phyloP scores from a whole-genome alignment of 1,140 invertebrate genomes.

The Sinella curviseta region DNA sequence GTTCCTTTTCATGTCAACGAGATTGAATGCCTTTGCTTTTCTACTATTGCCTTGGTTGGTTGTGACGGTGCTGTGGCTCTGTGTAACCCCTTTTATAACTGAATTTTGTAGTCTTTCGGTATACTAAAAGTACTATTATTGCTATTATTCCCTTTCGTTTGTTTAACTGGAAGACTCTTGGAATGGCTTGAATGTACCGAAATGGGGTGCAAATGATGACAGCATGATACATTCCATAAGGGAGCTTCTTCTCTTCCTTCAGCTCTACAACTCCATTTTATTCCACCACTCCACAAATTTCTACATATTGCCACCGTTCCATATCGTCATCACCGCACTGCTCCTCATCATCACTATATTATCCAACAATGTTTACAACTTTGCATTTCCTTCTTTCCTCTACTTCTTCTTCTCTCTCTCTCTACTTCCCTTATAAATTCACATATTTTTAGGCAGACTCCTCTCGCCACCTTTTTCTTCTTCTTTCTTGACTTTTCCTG shows the following conservation, averaged over 20 bases:
- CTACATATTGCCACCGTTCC: not conserved
- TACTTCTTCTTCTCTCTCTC: not conserved
- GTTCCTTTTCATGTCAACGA: constrained; percentile 17
- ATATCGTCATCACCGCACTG: constrained; percentile 2
- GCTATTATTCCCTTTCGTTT: not conserved
- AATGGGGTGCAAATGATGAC: constrained; percentile 6
- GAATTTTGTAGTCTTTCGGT: too few species aligned
- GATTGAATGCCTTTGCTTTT: not conserved
- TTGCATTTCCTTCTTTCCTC: constrained; percentile 11
- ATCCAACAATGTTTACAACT: constrained; percentile 1
- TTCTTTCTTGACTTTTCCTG: too few species aligned
- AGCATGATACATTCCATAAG: constrained; percentile 4
- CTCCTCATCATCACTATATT: constrained; percentile 17
- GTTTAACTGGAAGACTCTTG: too few species aligned
- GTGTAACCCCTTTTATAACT: too few species aligned
- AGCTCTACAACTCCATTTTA: not conserved
- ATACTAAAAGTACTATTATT: too few species aligned
- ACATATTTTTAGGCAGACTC: too few species aligned
- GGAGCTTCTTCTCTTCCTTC: not conserved
- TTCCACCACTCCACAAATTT: not conserved
- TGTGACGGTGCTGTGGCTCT: not conserved
- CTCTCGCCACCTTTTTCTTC: not conserved
- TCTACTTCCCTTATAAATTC: not conserved
- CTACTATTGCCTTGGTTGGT: not conserved
- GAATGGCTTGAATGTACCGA: not conserved